Conservation (phyloP, 1,140 invertebrate genomes). For the Oryctes rhinoceros region DNA sequence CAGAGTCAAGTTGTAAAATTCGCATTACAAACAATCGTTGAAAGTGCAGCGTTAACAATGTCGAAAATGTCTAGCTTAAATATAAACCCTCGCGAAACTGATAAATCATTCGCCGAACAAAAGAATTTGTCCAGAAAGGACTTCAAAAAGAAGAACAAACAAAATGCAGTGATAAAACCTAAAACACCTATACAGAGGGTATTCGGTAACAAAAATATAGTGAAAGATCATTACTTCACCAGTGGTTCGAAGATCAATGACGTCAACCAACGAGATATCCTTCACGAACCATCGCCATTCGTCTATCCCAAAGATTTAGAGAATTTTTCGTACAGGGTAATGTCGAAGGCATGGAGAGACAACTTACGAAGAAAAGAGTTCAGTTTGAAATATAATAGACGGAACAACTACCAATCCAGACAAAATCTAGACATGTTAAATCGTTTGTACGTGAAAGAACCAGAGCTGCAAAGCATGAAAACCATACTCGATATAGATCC, state of each 20-base stretch:
- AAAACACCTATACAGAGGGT: constrained; percentile 47
- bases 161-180: constrained; percentile 45
- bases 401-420: constrained; percentile 50
- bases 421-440: constrained; percentile 57
- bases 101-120: background rate
- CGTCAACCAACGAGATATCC: constrained; percentile 50
- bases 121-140: background rate
- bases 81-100: background rate
- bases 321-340: constrained; percentile 54
- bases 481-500: constrained; percentile 69
- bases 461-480: constrained; percentile 54
- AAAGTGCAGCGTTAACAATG: background rate
- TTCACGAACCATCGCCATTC: constrained; percentile 55
- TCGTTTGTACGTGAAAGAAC: constrained; percentile 55
- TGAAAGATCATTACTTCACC: constrained; percentile 56
- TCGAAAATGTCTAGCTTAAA: background rate
- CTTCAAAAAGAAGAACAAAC: constrained; percentile 38
- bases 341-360: constrained; percentile 56
- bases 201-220: constrained; percentile 47
- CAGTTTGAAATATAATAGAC: constrained; percentile 51
- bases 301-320: constrained; percentile 56
- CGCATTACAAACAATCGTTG: background rate
- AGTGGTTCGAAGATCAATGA: constrained; percentile 50
- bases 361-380: constrained; percentile 53
- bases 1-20: background rate